phyloP scores from a whole-genome alignment of 2,888 invertebrate genomes.

The Brachylomia viminalis region DNA sequence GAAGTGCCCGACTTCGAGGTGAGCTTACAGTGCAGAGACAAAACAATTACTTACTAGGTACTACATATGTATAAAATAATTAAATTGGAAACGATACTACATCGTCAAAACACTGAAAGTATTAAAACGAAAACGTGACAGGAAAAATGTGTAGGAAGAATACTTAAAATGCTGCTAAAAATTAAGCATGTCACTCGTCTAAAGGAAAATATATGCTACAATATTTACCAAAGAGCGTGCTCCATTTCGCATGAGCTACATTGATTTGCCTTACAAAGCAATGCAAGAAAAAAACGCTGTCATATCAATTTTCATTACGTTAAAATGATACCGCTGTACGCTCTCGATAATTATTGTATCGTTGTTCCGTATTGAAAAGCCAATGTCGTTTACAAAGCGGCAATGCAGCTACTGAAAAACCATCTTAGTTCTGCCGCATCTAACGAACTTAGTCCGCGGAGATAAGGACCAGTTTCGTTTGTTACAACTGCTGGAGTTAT shows the following conservation, averaged over 20 bases:
- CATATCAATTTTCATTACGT: constrained; percentile 66
- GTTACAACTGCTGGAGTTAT: constrained; percentile 34
- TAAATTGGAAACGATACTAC: not conserved
- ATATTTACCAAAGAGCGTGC: not conserved
- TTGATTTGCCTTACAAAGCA: constrained; percentile 25
- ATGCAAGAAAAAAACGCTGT: constrained; percentile 46
- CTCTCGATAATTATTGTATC: constrained; percentile 74
- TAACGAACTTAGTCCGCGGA: constrained; percentile 47
- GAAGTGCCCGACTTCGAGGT: not conserved
- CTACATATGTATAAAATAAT: not conserved
- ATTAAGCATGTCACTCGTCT: not conserved
- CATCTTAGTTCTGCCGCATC: constrained; percentile 43
- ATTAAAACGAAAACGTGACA: not conserved
- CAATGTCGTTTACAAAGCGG: constrained; percentile 72
- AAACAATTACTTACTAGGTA: not conserved
- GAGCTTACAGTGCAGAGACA: not conserved
- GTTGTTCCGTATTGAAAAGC: constrained; percentile 75
- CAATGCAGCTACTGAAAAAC: constrained; percentile 72
- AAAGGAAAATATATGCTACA: constrained; percentile 4
- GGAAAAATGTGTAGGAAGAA: not conserved
- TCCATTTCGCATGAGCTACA: not conserved
- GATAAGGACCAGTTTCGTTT: constrained; percentile 61
- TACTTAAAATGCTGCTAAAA: not conserved
- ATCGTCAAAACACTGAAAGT: not conserved
- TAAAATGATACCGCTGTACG: constrained; percentile 64